phyloP scores from a whole-genome alignment of 2,888 invertebrate genomes.

The Caenorhabditis sp. region DNA sequence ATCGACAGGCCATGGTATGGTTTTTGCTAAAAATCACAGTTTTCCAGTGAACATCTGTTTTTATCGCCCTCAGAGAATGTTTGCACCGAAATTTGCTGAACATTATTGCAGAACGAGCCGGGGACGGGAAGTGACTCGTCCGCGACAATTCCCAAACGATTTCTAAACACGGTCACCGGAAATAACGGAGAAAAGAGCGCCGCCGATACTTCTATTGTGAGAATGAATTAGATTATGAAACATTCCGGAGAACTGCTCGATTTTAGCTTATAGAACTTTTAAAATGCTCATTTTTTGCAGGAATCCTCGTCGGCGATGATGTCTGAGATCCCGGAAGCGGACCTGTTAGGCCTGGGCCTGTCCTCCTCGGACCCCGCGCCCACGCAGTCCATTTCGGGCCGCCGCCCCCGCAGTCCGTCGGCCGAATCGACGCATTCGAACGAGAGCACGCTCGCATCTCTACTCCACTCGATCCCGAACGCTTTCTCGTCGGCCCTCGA shows the following conservation, averaged over 20 bases:
- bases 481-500: conserved; percentile 63
- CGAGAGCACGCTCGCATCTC: conserved; percentile 63
- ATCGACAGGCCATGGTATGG: conserved; percentile 68
- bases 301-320: conserved; percentile 56
- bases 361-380: conserved; percentile 39
- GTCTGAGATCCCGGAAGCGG: conserved; percentile 67
- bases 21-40: background rate
- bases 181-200: background rate
- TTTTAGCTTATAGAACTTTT: too few relatives aligned
- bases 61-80: too few relatives aligned
- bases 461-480: conserved; percentile 66
- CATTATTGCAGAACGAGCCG: conserved; percentile 68
- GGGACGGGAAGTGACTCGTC: conserved; percentile 70
- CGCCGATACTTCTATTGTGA: conserved; percentile 26
- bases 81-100: too few relatives aligned
- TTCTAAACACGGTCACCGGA: conserved; percentile 31
- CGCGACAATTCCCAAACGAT: conserved; percentile 55
- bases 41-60: background rate
- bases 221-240: background rate
- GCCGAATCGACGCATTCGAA: conserved; percentile 70
- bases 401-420: conserved; percentile 52
- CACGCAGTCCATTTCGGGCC: too few relatives aligned
- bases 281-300: conserved; percentile 15
- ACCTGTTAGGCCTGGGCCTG: conserved; percentile 67
- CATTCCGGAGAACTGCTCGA: background rate